Conservation (phyloP, 2,888 invertebrate genomes). For the Clepsis dumicolana region DNA sequence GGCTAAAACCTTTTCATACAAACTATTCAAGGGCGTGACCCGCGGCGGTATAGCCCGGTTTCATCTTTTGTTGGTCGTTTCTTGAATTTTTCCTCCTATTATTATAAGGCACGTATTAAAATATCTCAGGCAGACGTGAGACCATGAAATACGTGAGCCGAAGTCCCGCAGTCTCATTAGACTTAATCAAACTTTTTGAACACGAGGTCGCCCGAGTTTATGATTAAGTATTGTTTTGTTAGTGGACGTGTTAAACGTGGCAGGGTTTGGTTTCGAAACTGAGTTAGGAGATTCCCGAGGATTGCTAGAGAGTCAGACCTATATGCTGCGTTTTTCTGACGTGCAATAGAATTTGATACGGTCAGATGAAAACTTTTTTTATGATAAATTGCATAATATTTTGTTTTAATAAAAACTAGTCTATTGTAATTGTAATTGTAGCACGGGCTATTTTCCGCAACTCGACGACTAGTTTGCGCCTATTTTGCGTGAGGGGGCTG, state of each 20-base stretch:
- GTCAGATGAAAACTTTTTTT: no score
- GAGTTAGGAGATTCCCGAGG: no score
- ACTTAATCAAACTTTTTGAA: slow-evolving; percentile 38
- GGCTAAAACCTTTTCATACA: background rate
- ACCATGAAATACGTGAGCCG: slow-evolving; percentile 38
- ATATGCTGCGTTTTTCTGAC: no score
- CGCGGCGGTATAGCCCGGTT: slow-evolving; percentile 5
- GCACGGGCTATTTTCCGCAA: no score
- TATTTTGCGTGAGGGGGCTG: no score
- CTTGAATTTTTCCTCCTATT: slow-evolving; percentile 9
- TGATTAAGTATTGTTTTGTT: slow-evolving; percentile 5
- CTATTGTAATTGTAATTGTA: no score
- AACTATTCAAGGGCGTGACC: slow-evolving; percentile 18
- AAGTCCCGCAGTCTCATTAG: slow-evolving; percentile 32
- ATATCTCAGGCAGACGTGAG: slow-evolving; percentile 34
- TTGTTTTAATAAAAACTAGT: no score
- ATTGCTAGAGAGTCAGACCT: no score
- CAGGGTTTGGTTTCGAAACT: no score
- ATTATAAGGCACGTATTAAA: slow-evolving; percentile 37
- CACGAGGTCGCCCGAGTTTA: slow-evolving; percentile 11
- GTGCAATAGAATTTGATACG: no score
- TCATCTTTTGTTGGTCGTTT: slow-evolving; percentile 23
- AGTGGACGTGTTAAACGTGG: background rate
- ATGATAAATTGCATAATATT: no score
- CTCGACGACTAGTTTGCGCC: no score